Percentiles rank a stretch among this genome's conserved stretches.
phyloP scores from a whole-genome alignment of 2,888 invertebrate species.

The Byasa hedistus region DNA sequence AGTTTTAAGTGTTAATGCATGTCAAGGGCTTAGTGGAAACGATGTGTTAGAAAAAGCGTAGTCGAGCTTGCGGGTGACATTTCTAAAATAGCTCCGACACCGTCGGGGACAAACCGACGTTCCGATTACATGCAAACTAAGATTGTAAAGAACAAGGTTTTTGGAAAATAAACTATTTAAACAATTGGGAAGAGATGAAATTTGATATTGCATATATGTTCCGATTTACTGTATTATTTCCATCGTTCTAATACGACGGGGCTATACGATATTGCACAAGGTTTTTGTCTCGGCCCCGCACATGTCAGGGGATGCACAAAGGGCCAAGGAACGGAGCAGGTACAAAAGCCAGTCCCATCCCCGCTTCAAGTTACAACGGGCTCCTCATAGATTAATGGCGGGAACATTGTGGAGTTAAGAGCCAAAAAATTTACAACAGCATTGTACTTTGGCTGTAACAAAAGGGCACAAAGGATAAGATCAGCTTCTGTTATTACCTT shows the following conservation, averaged over 20 bases:
- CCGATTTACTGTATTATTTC: slow-evolving; percentile 54
- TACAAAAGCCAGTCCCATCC: slow-evolving; percentile 68
- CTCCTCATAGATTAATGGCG: slow-evolving; percentile 73
- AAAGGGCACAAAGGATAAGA: slow-evolving; percentile 73
- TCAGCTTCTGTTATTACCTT: slow-evolving; percentile 78
- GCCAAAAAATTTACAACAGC: slow-evolving; percentile 79
- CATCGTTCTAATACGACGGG: slow-evolving; percentile 61
- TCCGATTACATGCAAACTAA: slow-evolving; percentile 51
- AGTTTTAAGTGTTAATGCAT: slow-evolving; percentile 76
- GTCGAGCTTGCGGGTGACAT: slow-evolving; percentile 72
- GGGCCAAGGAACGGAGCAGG: slow-evolving; percentile 65
- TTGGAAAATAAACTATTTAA: slow-evolving; percentile 16
- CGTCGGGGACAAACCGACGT: slow-evolving; percentile 45
- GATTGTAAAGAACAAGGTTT: slow-evolving; percentile 18
- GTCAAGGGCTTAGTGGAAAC: slow-evolving; percentile 72
- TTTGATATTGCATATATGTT: slow-evolving; percentile 1
- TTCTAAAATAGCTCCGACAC: slow-evolving; percentile 63
- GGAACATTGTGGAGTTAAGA: slow-evolving; percentile 77
- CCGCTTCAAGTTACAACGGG: slow-evolving; percentile 75
- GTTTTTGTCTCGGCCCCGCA: slow-evolving; percentile 70
- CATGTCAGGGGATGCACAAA: slow-evolving; percentile 72
- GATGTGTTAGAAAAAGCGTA: slow-evolving; percentile 71
- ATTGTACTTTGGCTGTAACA: slow-evolving; percentile 66
- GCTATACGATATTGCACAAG: slow-evolving; percentile 71
- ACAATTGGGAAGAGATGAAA: not conserved